A percentile compares a stretch with the other conserved stretches of the same genome.
These are phyloP conservation scores for Podilymbus podiceps DNA, from an alignment of 2,113 vertebrate species.

Conservation along the genomic window DNA sequence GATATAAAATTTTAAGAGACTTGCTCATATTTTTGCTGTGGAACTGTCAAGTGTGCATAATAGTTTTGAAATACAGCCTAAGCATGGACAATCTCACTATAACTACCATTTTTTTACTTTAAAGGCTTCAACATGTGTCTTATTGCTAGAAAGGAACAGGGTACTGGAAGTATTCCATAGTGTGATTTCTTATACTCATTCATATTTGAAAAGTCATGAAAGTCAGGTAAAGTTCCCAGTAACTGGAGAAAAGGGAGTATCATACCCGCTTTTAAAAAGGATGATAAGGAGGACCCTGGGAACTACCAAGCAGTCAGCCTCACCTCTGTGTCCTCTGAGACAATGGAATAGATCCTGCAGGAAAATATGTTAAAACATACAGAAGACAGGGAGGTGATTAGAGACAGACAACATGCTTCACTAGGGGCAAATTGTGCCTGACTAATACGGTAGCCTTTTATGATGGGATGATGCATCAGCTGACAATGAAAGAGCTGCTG, in stretches of 20 bases:
- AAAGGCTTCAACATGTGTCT: background rate
- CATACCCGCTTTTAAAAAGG: background rate
- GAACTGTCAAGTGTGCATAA: background rate
- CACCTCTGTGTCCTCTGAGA: background rate
- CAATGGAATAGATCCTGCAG: background rate
- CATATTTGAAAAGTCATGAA: background rate
- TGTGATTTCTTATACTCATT: background rate
- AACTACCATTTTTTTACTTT: background rate
- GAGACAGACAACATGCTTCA: background rate
- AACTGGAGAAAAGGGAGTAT: background rate
- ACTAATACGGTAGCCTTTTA: background rate
- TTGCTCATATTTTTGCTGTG: background rate
- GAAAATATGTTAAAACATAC: background rate
- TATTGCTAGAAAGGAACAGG: background rate
- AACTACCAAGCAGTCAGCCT: background rate
- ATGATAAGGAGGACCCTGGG: background rate
- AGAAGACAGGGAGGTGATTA: background rate
- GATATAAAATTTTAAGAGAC: background rate
- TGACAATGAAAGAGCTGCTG: background rate
- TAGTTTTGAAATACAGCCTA: background rate
- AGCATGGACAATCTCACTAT: background rate
- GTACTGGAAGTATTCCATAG: background rate
- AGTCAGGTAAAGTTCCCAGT: background rate
- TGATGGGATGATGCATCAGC: background rate
- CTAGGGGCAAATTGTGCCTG: background rate